These are phyloP conservation scores for Clivina fossor DNA, from an alignment of 2,888 invertebrate species.

Conservation along the genomic window DNA sequence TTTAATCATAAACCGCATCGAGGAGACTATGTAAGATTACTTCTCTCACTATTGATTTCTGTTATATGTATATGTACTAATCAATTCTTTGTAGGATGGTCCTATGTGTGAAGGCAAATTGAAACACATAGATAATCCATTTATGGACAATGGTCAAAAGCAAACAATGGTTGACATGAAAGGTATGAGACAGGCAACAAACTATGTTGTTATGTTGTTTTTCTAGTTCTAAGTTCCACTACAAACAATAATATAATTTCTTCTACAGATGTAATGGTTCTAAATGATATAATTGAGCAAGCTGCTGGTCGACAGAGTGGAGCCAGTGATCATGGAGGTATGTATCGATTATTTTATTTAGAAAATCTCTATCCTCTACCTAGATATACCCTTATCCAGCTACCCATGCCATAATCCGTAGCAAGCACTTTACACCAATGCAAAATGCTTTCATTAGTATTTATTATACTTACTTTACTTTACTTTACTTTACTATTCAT, in stretches of 20 bases:
- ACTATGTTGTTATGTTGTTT: no score
- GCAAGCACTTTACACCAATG: constrained; percentile 50
- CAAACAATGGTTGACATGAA: constrained; percentile 93
- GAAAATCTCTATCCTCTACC: constrained; percentile 9
- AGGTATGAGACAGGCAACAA: constrained; percentile 47
- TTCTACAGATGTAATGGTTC: constrained; percentile 89
- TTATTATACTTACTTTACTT: no score
- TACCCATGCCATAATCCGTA: constrained; percentile 10
- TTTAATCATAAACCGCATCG: constrained; percentile 66
- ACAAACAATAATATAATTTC: constrained; percentile 9
- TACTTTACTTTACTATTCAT: no score
- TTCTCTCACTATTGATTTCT: no score
- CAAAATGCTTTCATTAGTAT: constrained; percentile 55
- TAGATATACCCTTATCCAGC: constrained; percentile 5
- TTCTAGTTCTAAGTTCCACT: neutral
- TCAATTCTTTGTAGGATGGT: no score
- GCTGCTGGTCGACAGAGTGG: constrained; percentile 86
- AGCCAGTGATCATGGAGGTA: constrained; percentile 87
- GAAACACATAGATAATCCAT: constrained; percentile 89
- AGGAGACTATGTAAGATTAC: constrained; percentile 71
- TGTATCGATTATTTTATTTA: constrained; percentile 47
- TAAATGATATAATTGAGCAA: constrained; percentile 96
- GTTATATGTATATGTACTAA: no score
- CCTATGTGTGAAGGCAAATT: constrained; percentile 81
- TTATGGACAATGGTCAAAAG: constrained; percentile 83